Percentiles rank a stretch among this genome's conserved stretches.
Conservation (phyloP, 2,113 vertebrate genomes). For the Syngnathus scovelli region DNA sequence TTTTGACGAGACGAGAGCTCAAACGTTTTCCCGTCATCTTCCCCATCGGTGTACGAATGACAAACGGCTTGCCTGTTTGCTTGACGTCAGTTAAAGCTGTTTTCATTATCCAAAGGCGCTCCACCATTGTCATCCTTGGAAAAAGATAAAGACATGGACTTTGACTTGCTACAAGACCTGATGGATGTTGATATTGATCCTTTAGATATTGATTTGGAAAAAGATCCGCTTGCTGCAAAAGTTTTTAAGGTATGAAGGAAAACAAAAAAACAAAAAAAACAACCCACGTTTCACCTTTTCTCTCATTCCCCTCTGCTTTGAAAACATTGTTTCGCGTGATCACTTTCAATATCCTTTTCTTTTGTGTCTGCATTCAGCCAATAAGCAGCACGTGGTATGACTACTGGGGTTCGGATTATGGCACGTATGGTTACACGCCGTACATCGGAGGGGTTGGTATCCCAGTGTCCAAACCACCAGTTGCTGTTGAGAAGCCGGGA, state of each 20-base stretch:
- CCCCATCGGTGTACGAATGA: not conserved
- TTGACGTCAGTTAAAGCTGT: conserved; percentile 70
- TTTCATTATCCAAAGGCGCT: conserved; percentile 84
- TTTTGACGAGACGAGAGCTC: not conserved
- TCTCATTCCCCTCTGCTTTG: not conserved
- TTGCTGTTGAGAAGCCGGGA: conserved; percentile 85
- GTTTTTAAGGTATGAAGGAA: conserved; percentile 89
- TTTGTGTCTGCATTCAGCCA: conserved; percentile 70
- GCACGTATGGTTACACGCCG: conserved; percentile 94
- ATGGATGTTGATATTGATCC: conserved; percentile 99
- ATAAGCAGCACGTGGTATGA: conserved; percentile 99
- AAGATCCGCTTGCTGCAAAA: conserved; percentile 99
- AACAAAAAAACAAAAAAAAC: no score
- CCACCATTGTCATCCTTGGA: conserved; percentile 95
- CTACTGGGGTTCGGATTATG: conserved; percentile 98
- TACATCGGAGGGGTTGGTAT: conserved; percentile 94
- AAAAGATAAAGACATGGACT: conserved; percentile 99
- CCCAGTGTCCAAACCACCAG: conserved; percentile 87
- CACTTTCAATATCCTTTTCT: not conserved
- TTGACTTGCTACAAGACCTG: conserved; percentile 97
- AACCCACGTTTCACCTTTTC: not conserved
- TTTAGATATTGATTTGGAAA: conserved; percentile 99
- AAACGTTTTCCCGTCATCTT: no score
- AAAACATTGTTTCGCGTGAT: not conserved
- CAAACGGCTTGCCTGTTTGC: conserved; percentile 22